Evolutionary conservation across 1,140 invertebrate genomes (phyloP).

Genomic region (Papilio polyxenes): DNA sequence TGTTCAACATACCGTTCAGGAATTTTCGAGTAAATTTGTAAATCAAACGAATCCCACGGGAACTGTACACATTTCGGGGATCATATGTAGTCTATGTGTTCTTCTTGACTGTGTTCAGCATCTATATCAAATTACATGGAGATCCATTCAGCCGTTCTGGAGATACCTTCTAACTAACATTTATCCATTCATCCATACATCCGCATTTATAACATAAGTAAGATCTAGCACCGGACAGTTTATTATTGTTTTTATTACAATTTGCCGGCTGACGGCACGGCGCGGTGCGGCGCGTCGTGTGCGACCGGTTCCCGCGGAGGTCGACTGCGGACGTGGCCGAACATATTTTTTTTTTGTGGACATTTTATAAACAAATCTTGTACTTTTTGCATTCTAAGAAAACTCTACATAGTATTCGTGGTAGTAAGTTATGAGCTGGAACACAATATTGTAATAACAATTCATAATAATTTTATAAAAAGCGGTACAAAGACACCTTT

Average conservation of each 20-base stretch:
- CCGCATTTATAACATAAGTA: too few species aligned
- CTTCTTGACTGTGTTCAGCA: too few species aligned
- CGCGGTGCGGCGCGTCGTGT: background rate
- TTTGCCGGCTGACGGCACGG: background rate
- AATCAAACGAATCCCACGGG: too few species aligned
- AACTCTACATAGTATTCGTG: background rate
- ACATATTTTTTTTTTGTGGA: background rate
- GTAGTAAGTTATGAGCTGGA: background rate
- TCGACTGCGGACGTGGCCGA: background rate
- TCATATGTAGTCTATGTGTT: too few species aligned
- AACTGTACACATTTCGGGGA: too few species aligned
- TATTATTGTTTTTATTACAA: constrained; percentile 15
- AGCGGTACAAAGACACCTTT: too few species aligned
- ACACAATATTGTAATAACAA: background rate
- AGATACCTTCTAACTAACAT: too few species aligned
- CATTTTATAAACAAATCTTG: background rate
- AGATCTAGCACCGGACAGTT: background rate
- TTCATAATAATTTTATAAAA: too few species aligned
- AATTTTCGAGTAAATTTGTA: too few species aligned
- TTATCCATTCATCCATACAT: background rate
- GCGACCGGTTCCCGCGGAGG: constrained; percentile 8
- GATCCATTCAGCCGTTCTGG: too few species aligned
- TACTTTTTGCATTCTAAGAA: constrained; percentile 6
- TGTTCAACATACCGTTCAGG: too few species aligned
- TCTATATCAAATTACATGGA: too few species aligned